Base-by-base conservation (phyloP, 2,888 invertebrate species). In the Sminthurinus aureus region DNA sequence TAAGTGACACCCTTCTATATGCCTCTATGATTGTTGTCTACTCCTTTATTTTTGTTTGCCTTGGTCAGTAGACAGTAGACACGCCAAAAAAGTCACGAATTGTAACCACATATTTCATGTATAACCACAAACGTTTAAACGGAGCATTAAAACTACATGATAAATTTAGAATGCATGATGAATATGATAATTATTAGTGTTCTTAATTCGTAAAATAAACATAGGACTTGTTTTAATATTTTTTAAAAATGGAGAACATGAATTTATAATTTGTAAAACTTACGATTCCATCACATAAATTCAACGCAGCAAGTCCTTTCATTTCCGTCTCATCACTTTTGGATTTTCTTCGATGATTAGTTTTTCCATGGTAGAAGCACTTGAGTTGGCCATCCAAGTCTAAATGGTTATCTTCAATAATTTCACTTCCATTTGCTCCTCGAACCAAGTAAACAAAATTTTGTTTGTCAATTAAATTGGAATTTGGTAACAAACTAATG, bases 231-330 rank as follows among this genome's bases (percentile, higher is more conserved):
- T 38, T 64, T 64, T 64, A 18, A 15, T 58, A 67, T 67, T n/a
- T 69, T 69, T 69, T 20, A 69, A 64, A 18, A 64, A 64, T 64
- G 64, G 13, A 64, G 26, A 38, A 6, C 38, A 6, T 1, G 3
- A 38, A 38, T 38, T 38, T 38, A 6, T 38, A 38, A 38, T 38
- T 38, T 4, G 38, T 38, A 52, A 12, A 71, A 83, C 85, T 87
- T 84, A 88, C 88, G 86, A 88, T 74, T 64, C 88, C 88, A 50
- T 85, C 85, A 83, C 88, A 88, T 26, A 88, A 64, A 82, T 85
- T 87, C 26, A 88, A 38, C 2, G 87, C 87, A 4, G 86, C 88
- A 22, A 81, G 84, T 58, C 77, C 69, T 9, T 38, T 2, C 26
- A 38, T 38, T 38, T 38, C 38, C 38, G 3, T 69, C 12, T 12